Evolutionary conservation across 1,140 invertebrate genomes (phyloP).

Genomic region (Heliconius hewitsoni): DNA sequence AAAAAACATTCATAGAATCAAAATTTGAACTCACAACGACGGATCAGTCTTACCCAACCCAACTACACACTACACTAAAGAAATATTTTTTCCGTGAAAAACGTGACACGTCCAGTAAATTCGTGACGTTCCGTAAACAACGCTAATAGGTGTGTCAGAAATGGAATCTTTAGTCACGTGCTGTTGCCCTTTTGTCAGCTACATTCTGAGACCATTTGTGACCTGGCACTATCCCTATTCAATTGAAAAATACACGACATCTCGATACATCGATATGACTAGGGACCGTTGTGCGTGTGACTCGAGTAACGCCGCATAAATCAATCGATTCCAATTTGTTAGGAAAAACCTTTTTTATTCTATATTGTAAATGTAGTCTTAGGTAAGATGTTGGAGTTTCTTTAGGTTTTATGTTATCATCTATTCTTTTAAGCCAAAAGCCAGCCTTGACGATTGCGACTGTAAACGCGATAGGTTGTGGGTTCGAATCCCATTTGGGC

Average conservation of each 20-base stretch:
- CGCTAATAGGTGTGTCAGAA: constrained; percentile 8
- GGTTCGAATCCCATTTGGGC: no score
- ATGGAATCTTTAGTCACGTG: constrained; percentile 16
- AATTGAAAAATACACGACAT: constrained; percentile 23
- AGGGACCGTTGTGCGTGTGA: constrained; percentile 26
- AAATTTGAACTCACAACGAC: background rate
- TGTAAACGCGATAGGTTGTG: no score
- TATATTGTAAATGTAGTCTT: constrained; percentile 9
- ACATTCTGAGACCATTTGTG: constrained; percentile 10
- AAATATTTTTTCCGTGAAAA: background rate
- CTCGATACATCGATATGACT: constrained; percentile 29
- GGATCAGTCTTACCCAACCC: background rate
- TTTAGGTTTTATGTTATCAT: background rate
- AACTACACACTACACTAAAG: background rate
- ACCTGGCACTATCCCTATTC: constrained; percentile 11
- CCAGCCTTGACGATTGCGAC: no score
- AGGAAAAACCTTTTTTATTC: constrained; percentile 23
- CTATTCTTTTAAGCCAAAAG: no score
- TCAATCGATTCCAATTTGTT: constrained; percentile 34
- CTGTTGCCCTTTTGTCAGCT: constrained; percentile 14
- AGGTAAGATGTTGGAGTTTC: constrained; percentile 1
- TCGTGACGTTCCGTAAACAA: constrained; percentile 1
- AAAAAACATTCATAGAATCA: background rate
- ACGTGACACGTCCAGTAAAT: constrained; percentile 4
- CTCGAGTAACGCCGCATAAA: constrained; percentile 25